Evolutionary conservation across 2,797 vertebrate species (phyloP).

Genomic region (Phrynocephalus vlangalii): DNA sequence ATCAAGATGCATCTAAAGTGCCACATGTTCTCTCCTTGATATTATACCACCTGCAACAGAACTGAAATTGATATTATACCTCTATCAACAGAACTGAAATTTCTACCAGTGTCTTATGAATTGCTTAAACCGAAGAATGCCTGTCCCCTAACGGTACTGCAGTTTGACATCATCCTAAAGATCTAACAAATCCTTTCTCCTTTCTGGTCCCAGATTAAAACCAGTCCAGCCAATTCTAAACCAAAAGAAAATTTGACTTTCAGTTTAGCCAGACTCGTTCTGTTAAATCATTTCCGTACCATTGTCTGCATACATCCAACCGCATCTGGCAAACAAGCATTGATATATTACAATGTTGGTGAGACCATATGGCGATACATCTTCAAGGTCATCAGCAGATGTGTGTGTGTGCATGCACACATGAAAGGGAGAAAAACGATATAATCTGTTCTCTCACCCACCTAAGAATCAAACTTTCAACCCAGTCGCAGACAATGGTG

Average conservation of each 20-base stretch:
- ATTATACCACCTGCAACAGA: neutral
- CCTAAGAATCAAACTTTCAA: constrained; percentile 5
- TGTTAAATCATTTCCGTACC: constrained; percentile 70
- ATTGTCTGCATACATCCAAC: constrained; percentile 69
- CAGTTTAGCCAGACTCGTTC: constrained; percentile 74
- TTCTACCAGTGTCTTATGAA: no score
- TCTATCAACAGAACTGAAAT: neutral
- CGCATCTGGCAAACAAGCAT: constrained; percentile 81
- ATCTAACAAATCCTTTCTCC: constrained; percentile 34
- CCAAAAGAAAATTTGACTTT: constrained; percentile 53
- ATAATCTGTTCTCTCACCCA: constrained; percentile 46
- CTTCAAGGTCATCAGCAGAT: constrained; percentile 80
- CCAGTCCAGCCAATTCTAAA: constrained; percentile 55
- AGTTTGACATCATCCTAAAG: constrained; percentile 37
- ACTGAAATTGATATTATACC: neutral
- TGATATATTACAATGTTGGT: constrained; percentile 78
- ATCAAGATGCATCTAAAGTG: neutral
- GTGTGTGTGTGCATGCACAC: no score
- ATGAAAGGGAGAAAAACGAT: constrained; percentile 55
- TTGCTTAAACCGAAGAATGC: neutral
- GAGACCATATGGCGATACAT: constrained; percentile 78
- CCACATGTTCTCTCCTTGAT: neutral
- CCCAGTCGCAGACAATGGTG: constrained; percentile 41
- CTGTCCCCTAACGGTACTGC: no score
- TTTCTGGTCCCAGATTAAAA: constrained; percentile 42